phyloP scores from a whole-genome alignment of 2,113 vertebrate species.

The Mionectes macconnelli region DNA sequence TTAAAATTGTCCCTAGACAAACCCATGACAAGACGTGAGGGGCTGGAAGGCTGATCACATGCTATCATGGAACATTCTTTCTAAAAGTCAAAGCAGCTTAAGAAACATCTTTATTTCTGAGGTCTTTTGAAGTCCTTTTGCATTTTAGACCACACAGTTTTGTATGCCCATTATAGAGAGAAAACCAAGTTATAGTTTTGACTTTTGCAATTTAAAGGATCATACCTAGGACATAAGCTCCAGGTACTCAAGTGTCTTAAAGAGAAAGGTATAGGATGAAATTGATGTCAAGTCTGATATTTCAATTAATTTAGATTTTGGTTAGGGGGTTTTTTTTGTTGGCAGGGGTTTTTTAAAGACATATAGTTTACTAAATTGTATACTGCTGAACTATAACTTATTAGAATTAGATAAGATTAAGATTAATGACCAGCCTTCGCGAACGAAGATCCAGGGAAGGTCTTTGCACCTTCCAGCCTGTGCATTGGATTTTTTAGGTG shows the following conservation, averaged over 20 bases:
- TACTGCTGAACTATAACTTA: not conserved
- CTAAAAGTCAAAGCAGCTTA: not conserved
- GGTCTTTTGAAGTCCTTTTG: not conserved
- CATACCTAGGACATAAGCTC: not conserved
- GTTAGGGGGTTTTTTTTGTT: not conserved
- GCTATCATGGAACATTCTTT: not conserved
- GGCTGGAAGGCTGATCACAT: not conserved
- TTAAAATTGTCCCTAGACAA: no score
- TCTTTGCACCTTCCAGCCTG: no score
- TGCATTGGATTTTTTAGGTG: no score
- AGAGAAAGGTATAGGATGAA: not conserved
- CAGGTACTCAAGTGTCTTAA: not conserved
- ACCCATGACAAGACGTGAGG: not conserved
- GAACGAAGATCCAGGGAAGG: no score
- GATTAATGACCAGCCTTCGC: no score
- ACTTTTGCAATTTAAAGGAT: not conserved
- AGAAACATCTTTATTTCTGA: not conserved
- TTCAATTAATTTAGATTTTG: not conserved
- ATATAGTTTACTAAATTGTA: not conserved
- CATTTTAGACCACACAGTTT: fast-evolving
- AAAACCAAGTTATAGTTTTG: not conserved
- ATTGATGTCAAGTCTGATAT: not conserved
- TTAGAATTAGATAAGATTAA: no score
- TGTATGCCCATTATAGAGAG: not conserved
- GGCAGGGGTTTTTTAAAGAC: not conserved